Evolutionary conservation across 2,113 vertebrate species (phyloP).

Genomic region (Tragelaphus imberbis): DNA sequence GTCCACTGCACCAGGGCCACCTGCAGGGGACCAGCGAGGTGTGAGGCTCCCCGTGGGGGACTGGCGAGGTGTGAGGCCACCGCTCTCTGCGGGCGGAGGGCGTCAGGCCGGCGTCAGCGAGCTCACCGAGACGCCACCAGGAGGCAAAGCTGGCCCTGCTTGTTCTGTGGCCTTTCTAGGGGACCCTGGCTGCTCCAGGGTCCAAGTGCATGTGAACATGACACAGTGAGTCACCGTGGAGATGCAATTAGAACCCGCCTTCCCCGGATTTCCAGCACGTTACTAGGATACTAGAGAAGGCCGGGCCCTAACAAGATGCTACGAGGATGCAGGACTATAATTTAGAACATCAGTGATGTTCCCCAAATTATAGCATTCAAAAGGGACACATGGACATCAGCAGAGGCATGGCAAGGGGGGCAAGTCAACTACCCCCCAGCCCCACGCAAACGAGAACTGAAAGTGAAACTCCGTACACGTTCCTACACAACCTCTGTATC

Average conservation of each 20-base stretch:
- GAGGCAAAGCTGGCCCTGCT: too few relatives aligned
- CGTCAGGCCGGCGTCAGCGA: background rate
- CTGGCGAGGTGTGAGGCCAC: background rate
- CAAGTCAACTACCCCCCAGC: constrained; percentile 29
- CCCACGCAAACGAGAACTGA: background rate
- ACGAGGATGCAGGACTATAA: background rate
- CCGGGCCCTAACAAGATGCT: background rate
- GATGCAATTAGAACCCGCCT: background rate
- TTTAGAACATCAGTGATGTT: background rate
- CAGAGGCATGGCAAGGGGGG: background rate
- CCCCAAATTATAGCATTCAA: background rate
- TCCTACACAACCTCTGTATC: constrained; percentile 65
- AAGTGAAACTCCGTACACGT: constrained; percentile 9
- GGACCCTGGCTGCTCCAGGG: accelerated
- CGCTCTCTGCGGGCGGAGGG: accelerated
- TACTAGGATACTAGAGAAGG: background rate
- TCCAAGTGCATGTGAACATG: accelerated
- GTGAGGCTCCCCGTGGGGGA: background rate
- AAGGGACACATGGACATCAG: background rate
- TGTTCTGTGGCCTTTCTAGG: background rate
- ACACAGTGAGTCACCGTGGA: background rate
- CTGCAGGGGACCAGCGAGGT: background rate
- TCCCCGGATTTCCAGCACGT: background rate
- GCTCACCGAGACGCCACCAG: accelerated
- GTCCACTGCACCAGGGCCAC: constrained; percentile 92